These are phyloP conservation scores for Chironomus tentans DNA, from an alignment of 2,888 invertebrate genomes.

Conservation along the genomic window DNA sequence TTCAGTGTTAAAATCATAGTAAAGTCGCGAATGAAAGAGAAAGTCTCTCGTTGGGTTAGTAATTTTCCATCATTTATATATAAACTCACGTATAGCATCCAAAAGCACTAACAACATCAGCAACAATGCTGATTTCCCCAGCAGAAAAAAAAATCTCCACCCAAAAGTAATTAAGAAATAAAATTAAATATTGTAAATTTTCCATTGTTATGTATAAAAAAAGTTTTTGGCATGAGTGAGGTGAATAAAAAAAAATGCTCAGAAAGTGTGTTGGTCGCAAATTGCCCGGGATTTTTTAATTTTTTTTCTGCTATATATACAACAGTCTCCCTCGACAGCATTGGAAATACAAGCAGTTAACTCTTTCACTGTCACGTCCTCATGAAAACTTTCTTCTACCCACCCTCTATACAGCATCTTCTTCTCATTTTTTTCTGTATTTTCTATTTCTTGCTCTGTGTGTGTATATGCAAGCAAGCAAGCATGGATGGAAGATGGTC, in stretches of 20 bases:
- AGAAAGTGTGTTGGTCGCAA: conserved; percentile 9
- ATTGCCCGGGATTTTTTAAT: conserved; percentile 19
- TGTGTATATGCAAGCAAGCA: not conserved
- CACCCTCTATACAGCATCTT: not conserved
- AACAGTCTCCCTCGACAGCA: not conserved
- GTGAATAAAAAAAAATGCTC: not conserved
- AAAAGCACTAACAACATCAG: not conserved
- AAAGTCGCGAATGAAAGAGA: not conserved
- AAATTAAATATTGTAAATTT: conserved; percentile 25
- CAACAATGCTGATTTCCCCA: not conserved
- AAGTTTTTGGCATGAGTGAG: not conserved
- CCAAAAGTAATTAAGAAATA: conserved; percentile 26
- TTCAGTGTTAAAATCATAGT: not conserved
- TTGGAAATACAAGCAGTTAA: not conserved
- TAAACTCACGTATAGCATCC: not conserved
- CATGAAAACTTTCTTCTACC: not conserved
- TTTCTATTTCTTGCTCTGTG: not conserved
- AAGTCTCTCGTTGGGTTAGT: not conserved
- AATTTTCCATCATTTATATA: conserved; percentile 22
- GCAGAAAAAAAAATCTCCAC: conserved; percentile 3
- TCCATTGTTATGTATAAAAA: not conserved
- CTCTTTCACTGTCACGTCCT: conserved; percentile 25
- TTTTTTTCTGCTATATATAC: not conserved
- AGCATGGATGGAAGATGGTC: no score
- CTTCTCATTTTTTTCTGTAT: not conserved